phyloP scores from a whole-genome alignment of 2,113 vertebrate species.

The Sorex fumeus region DNA sequence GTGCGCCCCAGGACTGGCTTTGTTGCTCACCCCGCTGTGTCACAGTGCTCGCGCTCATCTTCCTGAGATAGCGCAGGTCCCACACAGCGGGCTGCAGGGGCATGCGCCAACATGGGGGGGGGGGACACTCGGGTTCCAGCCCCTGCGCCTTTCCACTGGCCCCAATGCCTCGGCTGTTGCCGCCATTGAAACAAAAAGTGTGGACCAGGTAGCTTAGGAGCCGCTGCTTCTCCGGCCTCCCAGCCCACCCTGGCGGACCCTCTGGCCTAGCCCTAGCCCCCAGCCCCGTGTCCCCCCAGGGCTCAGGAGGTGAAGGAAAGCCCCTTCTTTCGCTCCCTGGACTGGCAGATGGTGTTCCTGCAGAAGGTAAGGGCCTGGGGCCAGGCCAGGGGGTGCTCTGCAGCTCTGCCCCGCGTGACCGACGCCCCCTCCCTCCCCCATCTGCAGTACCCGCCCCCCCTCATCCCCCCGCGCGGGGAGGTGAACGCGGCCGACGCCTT shows the following conservation, averaged over 20 bases:
- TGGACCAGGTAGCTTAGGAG: no score
- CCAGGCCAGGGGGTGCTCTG: rapidly evolving
- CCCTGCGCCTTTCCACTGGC: no score
- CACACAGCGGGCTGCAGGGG: no score
- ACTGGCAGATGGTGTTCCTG: conserved; percentile 91
- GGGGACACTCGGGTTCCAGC: no score
- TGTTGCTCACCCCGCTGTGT: no score
- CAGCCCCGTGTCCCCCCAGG: conserved; percentile 69
- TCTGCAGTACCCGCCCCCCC: conserved; percentile 85
- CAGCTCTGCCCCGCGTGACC: neutral
- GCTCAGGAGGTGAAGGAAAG: conserved; percentile 90
- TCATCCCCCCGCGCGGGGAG: conserved; percentile 88
- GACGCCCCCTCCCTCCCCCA: neutral
- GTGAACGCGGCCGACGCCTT: conserved; percentile 89
- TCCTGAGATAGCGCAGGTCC: no score
- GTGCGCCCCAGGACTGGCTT: no score
- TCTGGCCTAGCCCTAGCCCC: neutral
- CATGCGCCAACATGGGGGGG: no score
- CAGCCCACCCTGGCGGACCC: neutral
- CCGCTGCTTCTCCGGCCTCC: no score
- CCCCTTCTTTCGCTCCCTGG: conserved; percentile 88
- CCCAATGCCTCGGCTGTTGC: no score
- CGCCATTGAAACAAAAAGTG: no score
- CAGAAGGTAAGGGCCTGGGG: conserved; percentile 85
- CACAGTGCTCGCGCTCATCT: no score